Evolutionary conservation across 2,888 invertebrate species (phyloP), one percentile per base, ranked within the genome.

Genomic region (Timema podura): DNA sequence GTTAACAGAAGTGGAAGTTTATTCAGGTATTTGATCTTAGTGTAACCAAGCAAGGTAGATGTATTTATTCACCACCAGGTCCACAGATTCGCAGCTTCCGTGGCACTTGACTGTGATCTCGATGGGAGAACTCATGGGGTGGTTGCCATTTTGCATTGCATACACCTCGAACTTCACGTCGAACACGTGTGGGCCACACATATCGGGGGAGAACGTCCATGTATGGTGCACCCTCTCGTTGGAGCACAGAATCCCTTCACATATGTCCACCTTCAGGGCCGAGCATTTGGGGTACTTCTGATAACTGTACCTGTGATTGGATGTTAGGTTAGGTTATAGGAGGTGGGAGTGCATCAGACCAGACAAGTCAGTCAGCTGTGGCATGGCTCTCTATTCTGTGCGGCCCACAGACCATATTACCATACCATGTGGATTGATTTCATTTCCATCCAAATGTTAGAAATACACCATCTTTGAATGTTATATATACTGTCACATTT

Each of bases 221-320:
- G 74, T 68, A 6, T 76, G 76, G n/a, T 57, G 73, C 57, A 75
- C 45, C 49, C 75, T 75, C 71, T 78, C 78, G 70, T 78, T 78
- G 13, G 76, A 72, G 69, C 72, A 57, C 64, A 79, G 75, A 7
- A 71, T 49, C 9, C 76, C 77, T 8, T 67, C 51, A 13, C 51
- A 51, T 3, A 11, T n/a, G 51, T 51, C 51, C 51, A 11, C 11
- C 51, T n/a, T 51, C 3, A 51, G 51, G 51, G 11, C n/a, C n/a
- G 51, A 51, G 51, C 11, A 11, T 51, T 51, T 13, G 11, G 51
- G 51, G 51, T 11, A 51, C 51, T 51, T 51, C 51, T 51, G 30
- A 30, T 30, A 30, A 30, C 30, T 30, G 30, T 30, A 30, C 30
- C 30, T 30, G 30, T 30, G 3, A 30, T 30, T 30, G 30, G 30